Base-by-base conservation (phyloP, 2,113 vertebrate species). In the Menidia beryllina region DNA sequence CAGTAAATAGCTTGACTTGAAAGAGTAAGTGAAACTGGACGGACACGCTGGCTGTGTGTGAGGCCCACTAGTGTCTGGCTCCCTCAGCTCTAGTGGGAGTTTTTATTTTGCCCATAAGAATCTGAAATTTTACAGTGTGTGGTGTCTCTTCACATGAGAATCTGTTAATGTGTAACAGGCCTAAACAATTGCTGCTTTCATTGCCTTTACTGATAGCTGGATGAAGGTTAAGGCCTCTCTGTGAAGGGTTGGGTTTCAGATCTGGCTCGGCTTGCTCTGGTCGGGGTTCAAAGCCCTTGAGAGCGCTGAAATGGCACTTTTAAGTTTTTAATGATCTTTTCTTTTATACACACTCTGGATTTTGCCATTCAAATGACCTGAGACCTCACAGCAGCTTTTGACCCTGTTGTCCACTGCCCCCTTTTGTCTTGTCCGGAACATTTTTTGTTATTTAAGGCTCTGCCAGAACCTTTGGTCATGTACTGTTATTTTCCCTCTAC, bases 141-240 rank as follows among this genome's bases (percentile, higher is more conserved):
- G 0, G 2, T 47, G 24, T 64, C 79, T 56, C 51, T 50, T 61
- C 45, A 12, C 36, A 48, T 55, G 21, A 69, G 15, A 79, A 66
- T 77, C 56, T 39, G 86, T 91, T 92, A 90, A 92, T 91, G 73
- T 81, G 69, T 90, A 91, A 89, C 90, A 88, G 76, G 89, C 54
- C 79, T 20, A 43, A 85, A 93, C 92, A 92, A 87, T 83, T 9
- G 58, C 36, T 48, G 80, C 85, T 83, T 88, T 91, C 84, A 90
- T 82, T 38, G 69, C 69, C 43, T 24, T 52, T 26, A 19, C 75
- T 65, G 72, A 85, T 82, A 83, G 53, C 56, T 39, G 71, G 23
- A 63, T 24, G 21, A 19, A 92, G 94, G 67, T 77, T 74, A 80
- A 87, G 81, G 67, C 58, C 56, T 56, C 62, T 48, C 72, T 64